Evolutionary conservation across 2,113 vertebrate species (phyloP), one percentile per base, ranked within the genome.

Genomic region (Acanthochromis polyacanthus): DNA sequence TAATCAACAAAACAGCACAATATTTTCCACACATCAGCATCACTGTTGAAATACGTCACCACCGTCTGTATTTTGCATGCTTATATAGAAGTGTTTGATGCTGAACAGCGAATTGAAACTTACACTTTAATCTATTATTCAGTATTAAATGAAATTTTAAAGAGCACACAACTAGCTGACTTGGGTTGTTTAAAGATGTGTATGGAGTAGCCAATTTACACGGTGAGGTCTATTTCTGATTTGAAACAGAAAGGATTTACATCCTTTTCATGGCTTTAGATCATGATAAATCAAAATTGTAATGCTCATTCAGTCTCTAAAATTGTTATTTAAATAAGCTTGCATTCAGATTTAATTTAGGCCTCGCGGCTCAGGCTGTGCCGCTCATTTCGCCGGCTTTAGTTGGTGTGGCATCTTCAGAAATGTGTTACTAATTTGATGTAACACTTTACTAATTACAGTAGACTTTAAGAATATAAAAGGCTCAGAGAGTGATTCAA

Each of bases 101-200:
- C 25, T 32, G 58, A 78, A 17, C 14, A 61, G 14, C 22, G 45
- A 51, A 78, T 23, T 43, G 14, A 66, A 75, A 61, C 16, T 0
- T 25, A 56, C 22, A 43, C 67, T 77, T 77, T 79, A 53, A 78
- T 88, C 22, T 61, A 83, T 77, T 80, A 85, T 83, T 82, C 60
- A 81, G 19, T 36, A 30, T 69, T 11, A 55, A 62, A 83, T 75
- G 0, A 61, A 14, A 59, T 57, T 73, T 80, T 70, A 57, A 71
- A 74, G 40, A 36, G 56, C 52, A 45, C 22, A 52, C 40, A 57
- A 59, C 3, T 19, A 19, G 25, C 38, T 45, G 53, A 73, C 46
- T 78, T 71, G 17, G 22, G 48, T 71, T 64, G 38, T 50, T 77
- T 25, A 36, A 52, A 50, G 46, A 56, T 20, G 7, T 50, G 10